Conservation (phyloP, 1,140 invertebrate species). For the Coenobita brevimanus region DNA sequence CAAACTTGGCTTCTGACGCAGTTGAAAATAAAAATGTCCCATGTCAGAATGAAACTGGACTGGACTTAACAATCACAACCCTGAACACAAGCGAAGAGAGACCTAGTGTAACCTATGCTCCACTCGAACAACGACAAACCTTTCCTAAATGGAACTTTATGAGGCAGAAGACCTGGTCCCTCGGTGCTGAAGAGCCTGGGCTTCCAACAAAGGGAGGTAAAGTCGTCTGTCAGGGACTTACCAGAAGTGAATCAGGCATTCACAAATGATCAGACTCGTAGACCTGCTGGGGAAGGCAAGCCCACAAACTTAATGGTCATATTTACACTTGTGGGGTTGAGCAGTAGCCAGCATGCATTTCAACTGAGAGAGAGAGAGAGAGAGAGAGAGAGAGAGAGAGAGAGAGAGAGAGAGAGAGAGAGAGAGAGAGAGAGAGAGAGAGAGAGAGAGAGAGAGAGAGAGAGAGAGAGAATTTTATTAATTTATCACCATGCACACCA, state of each 20-base stretch:
- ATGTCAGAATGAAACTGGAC: background rate
- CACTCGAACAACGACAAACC: background rate
- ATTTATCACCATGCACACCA: background rate
- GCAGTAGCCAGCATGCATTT: background rate
- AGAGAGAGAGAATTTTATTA: no score
- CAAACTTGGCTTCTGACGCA: background rate
- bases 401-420: background rate
- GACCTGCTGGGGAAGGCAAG: no score
- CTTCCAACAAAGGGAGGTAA: background rate
- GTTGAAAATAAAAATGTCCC: background rate
- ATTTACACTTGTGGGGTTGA: no score
- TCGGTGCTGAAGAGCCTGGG: background rate
- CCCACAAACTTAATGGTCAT: no score
- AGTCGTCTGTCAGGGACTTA: conserved; percentile 33
- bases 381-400: conserved; percentile 1
- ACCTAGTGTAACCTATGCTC: background rate
- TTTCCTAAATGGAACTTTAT: conserved; percentile 27
- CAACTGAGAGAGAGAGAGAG: background rate
- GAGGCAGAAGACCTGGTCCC: conserved; percentile 15
- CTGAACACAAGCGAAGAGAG: background rate
- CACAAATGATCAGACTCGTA: background rate
- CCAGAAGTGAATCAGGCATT: background rate
- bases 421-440: conserved; percentile 16
- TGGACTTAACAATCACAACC: background rate
- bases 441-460: background rate